These are phyloP conservation scores for Conus canariensis DNA, from an alignment of 2,888 invertebrate species.

Conservation along the genomic window DNA sequence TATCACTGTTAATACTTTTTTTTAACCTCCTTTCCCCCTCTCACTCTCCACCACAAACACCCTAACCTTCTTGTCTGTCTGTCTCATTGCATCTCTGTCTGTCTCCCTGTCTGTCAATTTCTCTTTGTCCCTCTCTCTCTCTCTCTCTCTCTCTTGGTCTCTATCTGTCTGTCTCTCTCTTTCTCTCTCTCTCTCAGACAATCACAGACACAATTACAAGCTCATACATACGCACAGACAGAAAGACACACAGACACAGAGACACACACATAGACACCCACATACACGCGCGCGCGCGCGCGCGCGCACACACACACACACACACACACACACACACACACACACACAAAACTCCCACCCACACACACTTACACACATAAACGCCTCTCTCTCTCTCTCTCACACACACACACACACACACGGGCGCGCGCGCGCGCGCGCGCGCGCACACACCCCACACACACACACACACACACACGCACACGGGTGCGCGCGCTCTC, in stretches of 20 bases:
- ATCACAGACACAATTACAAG: background rate
- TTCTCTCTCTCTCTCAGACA: no score
- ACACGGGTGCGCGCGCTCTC: background rate
- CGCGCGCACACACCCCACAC: background rate
- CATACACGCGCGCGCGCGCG: background rate
- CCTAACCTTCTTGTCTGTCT: background rate
- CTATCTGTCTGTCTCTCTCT: background rate
- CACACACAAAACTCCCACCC: no score
- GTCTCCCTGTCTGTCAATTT: background rate
- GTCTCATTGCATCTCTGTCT: background rate
- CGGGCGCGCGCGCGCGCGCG: background rate
- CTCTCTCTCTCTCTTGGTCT: background rate
- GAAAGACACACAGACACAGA: background rate
- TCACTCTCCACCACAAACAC: background rate
- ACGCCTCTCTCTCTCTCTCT: background rate
- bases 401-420: conserved; percentile 20
- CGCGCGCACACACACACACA: background rate
- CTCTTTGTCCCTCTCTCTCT: background rate
- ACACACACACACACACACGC: conserved; percentile 25
- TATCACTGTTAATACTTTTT: no score
- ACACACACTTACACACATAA: no score
- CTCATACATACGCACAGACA: background rate
- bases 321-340: no score
- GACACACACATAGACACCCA: background rate
- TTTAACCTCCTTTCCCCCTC: no score